phyloP scores from a whole-genome alignment of 2,888 invertebrate species.

The Drepana falcataria region DNA sequence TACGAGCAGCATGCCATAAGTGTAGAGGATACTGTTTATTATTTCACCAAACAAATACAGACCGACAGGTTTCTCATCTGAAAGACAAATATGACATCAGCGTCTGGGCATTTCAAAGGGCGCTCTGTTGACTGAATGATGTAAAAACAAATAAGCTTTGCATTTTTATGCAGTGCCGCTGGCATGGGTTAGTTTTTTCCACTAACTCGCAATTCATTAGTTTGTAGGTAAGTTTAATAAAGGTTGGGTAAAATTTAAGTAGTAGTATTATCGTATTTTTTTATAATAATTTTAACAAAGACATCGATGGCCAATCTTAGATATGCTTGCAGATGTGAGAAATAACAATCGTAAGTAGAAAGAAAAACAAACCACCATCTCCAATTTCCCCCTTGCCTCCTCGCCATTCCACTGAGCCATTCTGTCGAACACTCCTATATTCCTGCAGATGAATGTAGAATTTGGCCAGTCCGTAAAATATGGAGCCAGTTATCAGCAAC shows the following conservation, averaged over 20 bases:
- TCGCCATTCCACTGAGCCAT: constrained; percentile 1
- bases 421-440: constrained; percentile 18
- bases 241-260: too few relatives aligned
- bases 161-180: too few relatives aligned
- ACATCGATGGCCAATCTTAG: too few relatives aligned
- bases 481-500: constrained; percentile 80
- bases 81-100: constrained; percentile 28
- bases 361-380: constrained; percentile 13
- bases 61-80: constrained; percentile 68
- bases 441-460: constrained; percentile 71
- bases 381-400: background rate
- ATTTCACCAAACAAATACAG: constrained; percentile 85
- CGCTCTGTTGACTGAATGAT: constrained; percentile 1
- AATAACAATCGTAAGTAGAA: background rate
- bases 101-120: constrained; percentile 3
- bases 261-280: too few relatives aligned
- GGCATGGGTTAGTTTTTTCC: too few relatives aligned
- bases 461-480: constrained; percentile 82
- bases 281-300: too few relatives aligned
- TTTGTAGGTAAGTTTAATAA: too few relatives aligned
- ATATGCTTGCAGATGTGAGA: too few relatives aligned
- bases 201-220: too few relatives aligned
- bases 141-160: too few relatives aligned
- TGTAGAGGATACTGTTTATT: constrained; percentile 86
- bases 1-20: constrained; percentile 88